These are phyloP conservation scores for Nomada ferruginata DNA, from an alignment of 2,888 invertebrate genomes.

Conservation along the genomic window DNA sequence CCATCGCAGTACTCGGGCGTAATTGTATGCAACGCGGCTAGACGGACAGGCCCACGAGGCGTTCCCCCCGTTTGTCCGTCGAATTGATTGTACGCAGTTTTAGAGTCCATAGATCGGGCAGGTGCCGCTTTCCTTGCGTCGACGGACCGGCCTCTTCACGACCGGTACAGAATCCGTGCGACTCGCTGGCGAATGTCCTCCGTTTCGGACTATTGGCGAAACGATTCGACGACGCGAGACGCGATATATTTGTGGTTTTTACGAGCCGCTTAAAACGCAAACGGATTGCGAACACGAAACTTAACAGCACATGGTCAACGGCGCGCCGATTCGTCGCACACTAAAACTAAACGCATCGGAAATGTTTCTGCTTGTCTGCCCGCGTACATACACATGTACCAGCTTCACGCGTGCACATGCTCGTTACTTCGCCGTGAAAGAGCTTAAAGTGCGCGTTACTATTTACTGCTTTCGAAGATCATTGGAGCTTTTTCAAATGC, in stretches of 20 bases:
- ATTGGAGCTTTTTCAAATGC: slow-evolving; percentile 55
- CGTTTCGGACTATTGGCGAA: neutral
- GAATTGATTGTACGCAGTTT: slow-evolving; percentile 31
- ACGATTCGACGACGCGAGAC: slow-evolving; percentile 9
- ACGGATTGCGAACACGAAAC: slow-evolving; percentile 15
- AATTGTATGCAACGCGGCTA: neutral
- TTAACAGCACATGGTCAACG: slow-evolving; percentile 3
- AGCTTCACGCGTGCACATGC: slow-evolving; percentile 1
- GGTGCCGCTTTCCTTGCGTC: slow-evolving; percentile 7
- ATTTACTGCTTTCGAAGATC: slow-evolving; percentile 48
- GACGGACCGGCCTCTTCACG: neutral
- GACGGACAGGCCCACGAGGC: slow-evolving; percentile 55
- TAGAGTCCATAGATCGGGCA: slow-evolving; percentile 44
- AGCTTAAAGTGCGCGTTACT: slow-evolving; percentile 59
- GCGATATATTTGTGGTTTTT: slow-evolving; percentile 17
- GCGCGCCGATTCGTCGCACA: slow-evolving; percentile 23
- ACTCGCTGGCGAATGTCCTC: neutral
- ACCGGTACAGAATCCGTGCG: neutral
- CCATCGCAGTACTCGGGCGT: slow-evolving; percentile 29
- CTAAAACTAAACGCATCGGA: slow-evolving; percentile 43
- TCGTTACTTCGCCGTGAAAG: slow-evolving; percentile 35
- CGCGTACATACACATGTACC: neutral
- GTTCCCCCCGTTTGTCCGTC: slow-evolving; percentile 57
- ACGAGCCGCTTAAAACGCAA: slow-evolving; percentile 14
- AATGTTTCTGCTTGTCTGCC: neutral